Conservation (phyloP, 2,797 vertebrate genomes). For the Zalophus californianus region DNA sequence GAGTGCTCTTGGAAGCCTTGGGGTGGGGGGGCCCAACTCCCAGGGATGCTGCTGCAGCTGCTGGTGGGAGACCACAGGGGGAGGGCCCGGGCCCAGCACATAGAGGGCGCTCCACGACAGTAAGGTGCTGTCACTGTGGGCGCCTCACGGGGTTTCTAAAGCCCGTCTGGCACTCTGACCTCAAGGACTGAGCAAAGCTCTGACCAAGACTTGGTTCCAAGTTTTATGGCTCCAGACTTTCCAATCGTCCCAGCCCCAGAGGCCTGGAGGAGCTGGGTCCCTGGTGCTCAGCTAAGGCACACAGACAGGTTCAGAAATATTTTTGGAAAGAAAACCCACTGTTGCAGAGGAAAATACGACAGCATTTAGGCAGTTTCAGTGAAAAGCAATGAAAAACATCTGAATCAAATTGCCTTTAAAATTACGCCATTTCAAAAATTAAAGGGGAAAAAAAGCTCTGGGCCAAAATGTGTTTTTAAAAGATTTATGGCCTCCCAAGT, state of each 20-base stretch:
- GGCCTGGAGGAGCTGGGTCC: background rate
- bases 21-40: background rate
- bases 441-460: slow-evolving; percentile 14
- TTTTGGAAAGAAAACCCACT: slow-evolving; percentile 49
- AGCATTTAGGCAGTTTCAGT: slow-evolving; percentile 20
- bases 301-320: slow-evolving; percentile 49
- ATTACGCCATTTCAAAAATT: slow-evolving; percentile 72
- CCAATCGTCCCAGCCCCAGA: background rate
- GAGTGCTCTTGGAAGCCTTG: background rate
- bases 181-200: background rate
- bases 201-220: background rate
- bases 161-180: background rate
- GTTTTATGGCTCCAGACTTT: background rate
- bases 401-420: slow-evolving; percentile 76
- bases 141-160: background rate
- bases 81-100: background rate
- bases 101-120: rapidly evolving
- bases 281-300: slow-evolving; percentile 4
- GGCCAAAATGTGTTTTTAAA: slow-evolving; percentile 70
- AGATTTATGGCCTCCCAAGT: slow-evolving; percentile 70
- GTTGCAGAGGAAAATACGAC: slow-evolving; percentile 51
- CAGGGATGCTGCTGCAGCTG: background rate
- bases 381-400: slow-evolving; percentile 73
- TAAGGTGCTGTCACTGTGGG: background rate
- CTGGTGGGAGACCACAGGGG: background rate